Base-by-base conservation (phyloP, 1,140 invertebrate genomes). In the Argopecten irradians region DNA sequence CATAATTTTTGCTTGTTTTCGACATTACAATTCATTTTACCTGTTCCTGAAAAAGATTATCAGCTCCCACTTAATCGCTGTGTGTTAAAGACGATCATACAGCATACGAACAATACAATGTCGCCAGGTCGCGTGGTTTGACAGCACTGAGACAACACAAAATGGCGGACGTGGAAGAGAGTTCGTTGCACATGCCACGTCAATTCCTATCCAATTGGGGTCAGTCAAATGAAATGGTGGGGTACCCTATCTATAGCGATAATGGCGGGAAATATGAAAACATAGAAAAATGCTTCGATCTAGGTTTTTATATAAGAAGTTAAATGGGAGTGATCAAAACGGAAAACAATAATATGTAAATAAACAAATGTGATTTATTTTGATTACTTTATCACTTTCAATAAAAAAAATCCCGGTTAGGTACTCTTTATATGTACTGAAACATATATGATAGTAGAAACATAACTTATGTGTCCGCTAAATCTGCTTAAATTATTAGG, bases 111-210 rank as follows among this genome's bases (percentile, higher is more conserved):
- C 55, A 71, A 71, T 71, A 71, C n/a, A 71, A 71, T 71, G 55
- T 71, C 55, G 55, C 55, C 55, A 5, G n/a, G 55, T 71, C 55
- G 55, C 55, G 55, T 71, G 55, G 55, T 71, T 71, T 71, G 55
- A 71, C 55, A 71, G 55, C n/a, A 71, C 55, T 71, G 55, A 71
- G 55, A 71, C 55, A 71, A 71, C 55, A 71, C 55, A 71, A 71
- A 71, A 71, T 71, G 55, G 55, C 55, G 55, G 55, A 71, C 55
- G 55, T 71, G 55, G 55, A 71, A 28, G 55, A 71, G 55, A 71
- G 55, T 71, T 71, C 55, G 55, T 71, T 71, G 55, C 55, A 46
- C 43, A 71, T 71, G 55, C 55, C 55, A 71, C 55, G 55, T 71
- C 55, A 71, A 71, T 71, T 71, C 55, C 55, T 71, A n/a, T 22